Evolutionary conservation across 1,140 invertebrate species (phyloP), one percentile per base, ranked within the genome.

Genomic region (Ceratina calcarata): DNA sequence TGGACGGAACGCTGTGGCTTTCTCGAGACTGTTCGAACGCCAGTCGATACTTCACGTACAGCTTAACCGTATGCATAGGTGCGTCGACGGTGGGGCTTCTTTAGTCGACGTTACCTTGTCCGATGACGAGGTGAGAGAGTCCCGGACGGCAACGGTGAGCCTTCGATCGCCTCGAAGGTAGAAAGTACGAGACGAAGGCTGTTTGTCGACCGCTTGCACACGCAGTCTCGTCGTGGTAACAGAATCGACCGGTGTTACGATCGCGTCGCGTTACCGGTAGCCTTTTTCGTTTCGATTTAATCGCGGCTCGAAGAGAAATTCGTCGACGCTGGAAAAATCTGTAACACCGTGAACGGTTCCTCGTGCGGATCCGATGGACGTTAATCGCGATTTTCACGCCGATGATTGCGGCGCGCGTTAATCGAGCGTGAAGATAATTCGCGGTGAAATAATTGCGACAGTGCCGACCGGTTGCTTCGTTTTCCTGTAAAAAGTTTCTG

Each of bases 81-180:
- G 13, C 61, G n/a, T n/a, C 24, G 7, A 70, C 75, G 51, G 24
- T 53, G 45, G 27, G 66, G 27, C 55, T 67, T 53, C 57, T n/a
- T 78, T 20, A 15, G 24, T 32, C 22, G 20, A 65, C 18, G 67
- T 64, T 78, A 64, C 58, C 60, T 78, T 64, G 76, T 20, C 27
- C 60, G 51, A 55, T 78, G 76, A 78, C 76, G 69, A 72, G 67
- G 49, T 37, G 62, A 60, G 70, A 74, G 71, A 45, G 37, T 45
- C 20, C 22, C 24, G 70, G 71, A 12, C 62, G 53, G n/a, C 55
- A 45, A 57, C 55, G 55, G 45, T 20, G 73, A 73, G 53, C 64
- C 68, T 77, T 78, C 80, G 86, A 84, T 86, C 73, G 85, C 85
- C 82, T 86, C 80, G 85, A 65, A 87, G 82, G 86, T 87, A 87